Base-by-base conservation (phyloP, 2,797 vertebrate species). In the Spondyliosoma cantharus region DNA sequence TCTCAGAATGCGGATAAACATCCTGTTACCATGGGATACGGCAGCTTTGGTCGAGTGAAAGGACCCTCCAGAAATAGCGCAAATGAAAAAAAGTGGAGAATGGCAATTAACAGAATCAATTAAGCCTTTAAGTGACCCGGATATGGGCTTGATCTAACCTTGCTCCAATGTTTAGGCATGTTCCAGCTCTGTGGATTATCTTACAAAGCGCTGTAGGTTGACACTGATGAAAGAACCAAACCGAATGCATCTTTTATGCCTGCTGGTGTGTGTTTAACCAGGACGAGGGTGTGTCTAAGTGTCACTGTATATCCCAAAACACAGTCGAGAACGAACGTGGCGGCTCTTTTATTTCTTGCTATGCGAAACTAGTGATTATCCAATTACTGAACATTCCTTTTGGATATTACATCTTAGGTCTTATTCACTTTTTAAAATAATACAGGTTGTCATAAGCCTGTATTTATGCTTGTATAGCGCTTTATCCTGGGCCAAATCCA, bases 181-280 rank as follows among this genome's bases (percentile, higher is more conserved):
- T 5, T 22, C 19, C n/a, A 58, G 32, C 20, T 13, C 46, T 52
- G 60, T 22, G 25, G 77, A 80, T 89, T 74, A 19, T 32, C 49
- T 90, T 80, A 76, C 82, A 66, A 43, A 71, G 3, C 57, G 75
- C 42, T 71, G 62, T 67, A 56, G 32, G 52, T 54, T 9, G 66
- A 67, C 66, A 53, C 16, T 57, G 59, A 58, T 74, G 7, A 43
- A 37, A 37, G 27, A 58, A 20, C 9, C 27, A 58, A 58, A 60
- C 13, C n/a, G 53, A 71, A 24, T 57, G 13, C 32, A 69, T 73
- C 24, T 62, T 70, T 64, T 13, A 66, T 79, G 58, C 32, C 25
- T 52, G 48, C 57, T 64, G n/a, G 22, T 49, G 71, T 82, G 50
- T 61, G 37, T 46, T 14, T 59, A 53, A 65, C 42, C 37, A 42